These are phyloP conservation scores for Dendrocopos noguchii DNA, from an alignment of 2,113 vertebrate species.

Conservation along the genomic window DNA sequence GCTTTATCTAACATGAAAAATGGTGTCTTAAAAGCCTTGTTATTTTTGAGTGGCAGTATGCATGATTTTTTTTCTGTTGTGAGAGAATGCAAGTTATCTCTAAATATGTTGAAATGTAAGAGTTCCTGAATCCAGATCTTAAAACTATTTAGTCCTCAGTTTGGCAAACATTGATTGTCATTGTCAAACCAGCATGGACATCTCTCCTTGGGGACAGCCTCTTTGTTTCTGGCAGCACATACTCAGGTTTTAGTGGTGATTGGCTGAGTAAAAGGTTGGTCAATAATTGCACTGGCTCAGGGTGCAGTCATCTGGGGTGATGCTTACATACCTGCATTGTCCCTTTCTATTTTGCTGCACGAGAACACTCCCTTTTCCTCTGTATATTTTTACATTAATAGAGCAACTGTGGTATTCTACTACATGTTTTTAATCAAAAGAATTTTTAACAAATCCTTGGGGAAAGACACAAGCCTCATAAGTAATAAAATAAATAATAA, in stretches of 20 bases:
- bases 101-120: neutral
- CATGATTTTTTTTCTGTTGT: neutral
- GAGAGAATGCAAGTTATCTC: neutral
- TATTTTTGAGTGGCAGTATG: neutral
- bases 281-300: neutral
- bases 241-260: neutral
- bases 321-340: neutral
- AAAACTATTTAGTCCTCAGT: neutral
- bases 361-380: neutral
- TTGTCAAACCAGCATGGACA: neutral
- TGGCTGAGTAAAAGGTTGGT: neutral
- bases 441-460: neutral
- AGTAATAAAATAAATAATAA: neutral
- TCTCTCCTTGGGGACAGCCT: neutral
- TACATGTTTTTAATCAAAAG: neutral
- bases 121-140: neutral
- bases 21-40: neutral
- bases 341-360: neutral
- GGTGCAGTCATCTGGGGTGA: neutral
- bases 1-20: slow-evolving; percentile 46
- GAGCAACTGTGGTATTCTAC: neutral
- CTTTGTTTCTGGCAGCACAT: neutral
- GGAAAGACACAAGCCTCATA: neutral
- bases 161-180: neutral
- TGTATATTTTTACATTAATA: neutral